Percentiles rank a stretch among this genome's conserved stretches.
phyloP scores from a whole-genome alignment of 2,113 vertebrate species.

The Petromus typicus region DNA sequence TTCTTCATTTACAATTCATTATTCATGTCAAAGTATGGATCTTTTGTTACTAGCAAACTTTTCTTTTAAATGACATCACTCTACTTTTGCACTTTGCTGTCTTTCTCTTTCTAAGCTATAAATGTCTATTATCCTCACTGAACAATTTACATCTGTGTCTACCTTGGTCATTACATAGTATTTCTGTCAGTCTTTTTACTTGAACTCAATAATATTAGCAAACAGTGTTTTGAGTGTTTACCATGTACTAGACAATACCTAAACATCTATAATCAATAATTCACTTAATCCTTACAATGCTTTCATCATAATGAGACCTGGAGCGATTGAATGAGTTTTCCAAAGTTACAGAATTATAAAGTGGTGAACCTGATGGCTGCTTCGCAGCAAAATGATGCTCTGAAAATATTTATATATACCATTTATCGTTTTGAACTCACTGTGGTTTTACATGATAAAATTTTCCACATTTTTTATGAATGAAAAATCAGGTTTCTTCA shows the following conservation, averaged over 20 bases:
- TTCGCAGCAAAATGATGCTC: not conserved
- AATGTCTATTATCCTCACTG: not conserved
- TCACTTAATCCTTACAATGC: not conserved
- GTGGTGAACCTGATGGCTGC: not conserved
- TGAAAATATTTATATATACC: not conserved
- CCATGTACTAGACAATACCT: not conserved
- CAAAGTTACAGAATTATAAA: not conserved
- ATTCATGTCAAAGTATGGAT: not conserved
- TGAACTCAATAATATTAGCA: not conserved
- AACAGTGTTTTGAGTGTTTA: not conserved
- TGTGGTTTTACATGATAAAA: not conserved
- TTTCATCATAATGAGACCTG: not conserved
- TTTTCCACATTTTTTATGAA: not conserved
- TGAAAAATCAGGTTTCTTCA: not conserved
- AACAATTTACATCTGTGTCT: not conserved
- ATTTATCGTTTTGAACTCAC: not conserved
- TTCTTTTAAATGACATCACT: not conserved
- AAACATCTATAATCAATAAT: not conserved
- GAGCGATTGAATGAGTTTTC: not conserved
- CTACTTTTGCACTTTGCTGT: not conserved
- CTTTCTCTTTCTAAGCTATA: not conserved
- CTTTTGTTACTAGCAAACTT: constrained; percentile 14
- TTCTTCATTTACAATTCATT: not conserved
- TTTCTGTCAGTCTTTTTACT: not conserved
- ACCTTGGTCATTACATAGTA: not conserved